A percentile compares a stretch with the other conserved stretches of the same genome.
Conservation (phyloP, 2,113 vertebrate species). For the Ivindomyrus marchei region DNA sequence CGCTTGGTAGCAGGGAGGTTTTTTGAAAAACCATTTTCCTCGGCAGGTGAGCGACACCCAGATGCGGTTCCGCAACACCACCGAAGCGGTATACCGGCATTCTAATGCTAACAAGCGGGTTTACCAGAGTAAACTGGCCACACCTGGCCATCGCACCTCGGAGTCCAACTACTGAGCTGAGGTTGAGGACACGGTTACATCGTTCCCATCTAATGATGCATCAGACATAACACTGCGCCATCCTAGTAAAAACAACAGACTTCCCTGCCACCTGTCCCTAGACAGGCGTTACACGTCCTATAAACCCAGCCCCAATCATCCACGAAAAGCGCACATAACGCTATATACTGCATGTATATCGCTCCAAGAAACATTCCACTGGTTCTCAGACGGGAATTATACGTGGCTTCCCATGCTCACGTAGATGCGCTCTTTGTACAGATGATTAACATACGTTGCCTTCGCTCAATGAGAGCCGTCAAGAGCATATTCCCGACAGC, state of each 20-base stretch:
- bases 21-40: background rate
- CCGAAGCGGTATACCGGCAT: background rate
- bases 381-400: background rate
- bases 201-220: background rate
- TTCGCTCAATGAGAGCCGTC: background rate
- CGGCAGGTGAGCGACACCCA: background rate
- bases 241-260: background rate
- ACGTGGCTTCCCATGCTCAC: background rate
- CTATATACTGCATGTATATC: background rate
- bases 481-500: background rate
- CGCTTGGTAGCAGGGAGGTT: background rate
- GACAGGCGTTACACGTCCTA: background rate
- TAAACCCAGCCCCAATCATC: background rate
- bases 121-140: background rate
- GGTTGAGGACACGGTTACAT: background rate
- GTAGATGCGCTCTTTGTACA: background rate
- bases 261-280: background rate
- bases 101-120: background rate
- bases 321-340: background rate
- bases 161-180: background rate
- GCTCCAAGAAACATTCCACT: background rate
- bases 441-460: background rate
- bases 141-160: background rate
- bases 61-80: background rate
- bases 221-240: background rate